Conservation (phyloP, 2,113 vertebrate genomes). For the Turnix velox region DNA sequence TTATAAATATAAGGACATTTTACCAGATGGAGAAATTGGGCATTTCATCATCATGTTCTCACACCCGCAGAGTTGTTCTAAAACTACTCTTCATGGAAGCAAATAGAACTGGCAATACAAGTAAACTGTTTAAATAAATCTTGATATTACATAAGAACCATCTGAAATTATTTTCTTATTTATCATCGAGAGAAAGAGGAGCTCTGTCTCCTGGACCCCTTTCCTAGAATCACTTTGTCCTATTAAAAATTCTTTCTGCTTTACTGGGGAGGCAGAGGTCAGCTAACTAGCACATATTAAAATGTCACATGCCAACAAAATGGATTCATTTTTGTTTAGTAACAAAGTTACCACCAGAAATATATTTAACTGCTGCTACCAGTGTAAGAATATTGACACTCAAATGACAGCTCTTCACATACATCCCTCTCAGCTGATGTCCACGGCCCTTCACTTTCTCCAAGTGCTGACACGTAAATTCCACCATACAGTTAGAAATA, state of each 20-base stretch:
- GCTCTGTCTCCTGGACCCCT: not conserved
- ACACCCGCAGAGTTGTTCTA: slow-evolving; percentile 66
- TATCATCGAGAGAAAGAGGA: not conserved
- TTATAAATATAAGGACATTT: slow-evolving; percentile 54
- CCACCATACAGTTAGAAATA: not conserved
- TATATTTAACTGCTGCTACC: not conserved
- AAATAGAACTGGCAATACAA: slow-evolving; percentile 50
- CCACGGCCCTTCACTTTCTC: not conserved
- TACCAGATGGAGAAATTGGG: slow-evolving; percentile 68
- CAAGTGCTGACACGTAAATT: not conserved
- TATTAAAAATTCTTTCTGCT: not conserved
- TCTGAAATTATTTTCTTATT: slow-evolving; percentile 16
- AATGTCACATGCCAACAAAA: not conserved
- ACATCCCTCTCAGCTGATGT: not conserved
- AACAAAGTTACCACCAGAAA: not conserved
- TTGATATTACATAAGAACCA: slow-evolving; percentile 37
- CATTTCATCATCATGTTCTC: slow-evolving; percentile 65
- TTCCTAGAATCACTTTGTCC: not conserved
- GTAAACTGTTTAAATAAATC: slow-evolving; percentile 40
- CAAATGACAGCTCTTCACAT: not conserved
- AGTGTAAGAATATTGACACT: not conserved
- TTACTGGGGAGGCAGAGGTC: not conserved
- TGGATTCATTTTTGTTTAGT: not conserved
- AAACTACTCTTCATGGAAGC: slow-evolving; percentile 53
- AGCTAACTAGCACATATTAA: not conserved